Conservation (phyloP, 2,113 vertebrate species). For the Aplodontia rufa region DNA sequence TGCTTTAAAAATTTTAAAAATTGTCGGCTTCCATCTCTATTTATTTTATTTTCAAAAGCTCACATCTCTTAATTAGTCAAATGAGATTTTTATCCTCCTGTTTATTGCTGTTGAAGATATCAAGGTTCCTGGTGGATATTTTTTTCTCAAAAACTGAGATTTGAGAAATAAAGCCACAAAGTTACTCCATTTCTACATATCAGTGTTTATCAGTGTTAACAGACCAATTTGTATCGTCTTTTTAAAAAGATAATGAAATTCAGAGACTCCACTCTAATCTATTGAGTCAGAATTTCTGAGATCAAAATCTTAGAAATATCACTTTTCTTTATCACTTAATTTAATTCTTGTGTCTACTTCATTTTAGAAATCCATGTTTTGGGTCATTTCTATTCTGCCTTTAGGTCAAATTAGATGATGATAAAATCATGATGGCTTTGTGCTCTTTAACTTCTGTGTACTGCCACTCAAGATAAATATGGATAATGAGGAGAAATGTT, state of each 20-base stretch:
- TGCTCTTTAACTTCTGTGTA: neutral
- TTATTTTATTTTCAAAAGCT: neutral
- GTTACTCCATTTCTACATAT: neutral
- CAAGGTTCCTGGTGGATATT: neutral
- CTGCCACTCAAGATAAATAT: neutral
- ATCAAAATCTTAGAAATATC: slow-evolving; percentile 16
- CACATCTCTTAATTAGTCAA: slow-evolving; percentile 27
- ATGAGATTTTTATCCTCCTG: neutral
- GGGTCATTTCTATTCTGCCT: neutral
- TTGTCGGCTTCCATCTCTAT: neutral
- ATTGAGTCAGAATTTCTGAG: neutral
- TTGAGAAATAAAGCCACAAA: neutral
- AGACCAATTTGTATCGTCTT: neutral
- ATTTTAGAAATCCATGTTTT: neutral
- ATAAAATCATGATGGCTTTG: neutral
- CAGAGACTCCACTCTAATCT: neutral
- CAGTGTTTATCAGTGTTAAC: slow-evolving; percentile 14
- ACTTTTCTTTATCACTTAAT: neutral
- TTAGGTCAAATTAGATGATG: neutral
- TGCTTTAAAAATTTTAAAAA: neutral
- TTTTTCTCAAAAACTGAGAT: slow-evolving; percentile 3
- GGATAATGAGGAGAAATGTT: neutral
- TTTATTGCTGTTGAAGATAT: neutral
- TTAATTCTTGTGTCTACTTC: neutral
- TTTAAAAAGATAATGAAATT: neutral